Evolutionary conservation across 53 echinoderm and acorn worm species (phyloP).

Genomic region (Crossaster papposus): DNA sequence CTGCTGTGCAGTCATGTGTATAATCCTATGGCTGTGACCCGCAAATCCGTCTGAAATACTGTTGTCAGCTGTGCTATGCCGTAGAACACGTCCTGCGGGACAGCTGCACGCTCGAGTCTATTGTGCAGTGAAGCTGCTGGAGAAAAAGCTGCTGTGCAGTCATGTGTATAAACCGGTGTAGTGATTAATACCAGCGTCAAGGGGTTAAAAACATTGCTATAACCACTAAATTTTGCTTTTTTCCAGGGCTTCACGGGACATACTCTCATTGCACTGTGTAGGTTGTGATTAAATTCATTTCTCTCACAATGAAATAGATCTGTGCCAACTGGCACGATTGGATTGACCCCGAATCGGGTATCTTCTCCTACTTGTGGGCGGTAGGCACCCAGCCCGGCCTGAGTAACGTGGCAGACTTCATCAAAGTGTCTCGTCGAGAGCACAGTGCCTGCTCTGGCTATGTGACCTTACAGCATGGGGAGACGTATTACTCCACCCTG

Average conservation of each 20-base stretch:
- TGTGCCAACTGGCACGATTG: slow-evolving; percentile 70
- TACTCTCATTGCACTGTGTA: background rate
- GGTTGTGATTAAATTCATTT: background rate
- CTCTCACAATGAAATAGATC: slow-evolving; percentile 20
- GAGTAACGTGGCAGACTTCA: slow-evolving; percentile 22
- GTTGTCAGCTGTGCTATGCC: no score
- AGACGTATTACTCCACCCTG: slow-evolving; percentile 61
- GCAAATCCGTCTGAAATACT: no score
- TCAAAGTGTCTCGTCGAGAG: slow-evolving; percentile 37
- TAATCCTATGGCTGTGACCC: no score
- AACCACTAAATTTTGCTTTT: background rate
- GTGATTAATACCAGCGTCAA: no score
- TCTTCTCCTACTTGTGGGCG: slow-evolving; percentile 55
- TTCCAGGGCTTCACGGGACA: background rate
- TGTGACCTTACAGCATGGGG: slow-evolving; percentile 63
- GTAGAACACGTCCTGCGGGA: no score
- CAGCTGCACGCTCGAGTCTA: no score
- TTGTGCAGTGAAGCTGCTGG: no score
- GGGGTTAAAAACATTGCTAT: no score
- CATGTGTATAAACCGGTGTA: no score
- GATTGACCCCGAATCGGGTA: slow-evolving; percentile 60
- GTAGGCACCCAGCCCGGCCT: slow-evolving; percentile 46
- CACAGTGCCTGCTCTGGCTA: slow-evolving; percentile 14
- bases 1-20: no score
- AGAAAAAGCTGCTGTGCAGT: no score